Percentiles rank a stretch among this genome's conserved stretches.
Evolutionary conservation across 2,888 invertebrate genomes (phyloP).

Genomic region (Diplolepis rosae): DNA sequence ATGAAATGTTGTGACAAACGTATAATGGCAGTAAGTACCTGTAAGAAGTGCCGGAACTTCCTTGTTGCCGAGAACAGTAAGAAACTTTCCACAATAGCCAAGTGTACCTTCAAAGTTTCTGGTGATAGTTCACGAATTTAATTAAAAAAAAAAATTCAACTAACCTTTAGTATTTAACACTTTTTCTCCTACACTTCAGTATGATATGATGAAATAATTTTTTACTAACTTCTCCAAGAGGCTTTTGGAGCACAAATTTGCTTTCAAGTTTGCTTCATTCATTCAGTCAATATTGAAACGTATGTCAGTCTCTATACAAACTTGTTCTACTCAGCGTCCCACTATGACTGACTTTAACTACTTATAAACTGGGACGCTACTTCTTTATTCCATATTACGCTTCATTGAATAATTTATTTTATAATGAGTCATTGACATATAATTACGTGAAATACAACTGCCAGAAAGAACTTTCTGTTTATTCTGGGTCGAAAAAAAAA

Average conservation of each 20-base stretch:
- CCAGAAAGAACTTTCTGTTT: neutral
- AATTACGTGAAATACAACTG: no score
- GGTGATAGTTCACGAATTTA: slow-evolving; percentile 15
- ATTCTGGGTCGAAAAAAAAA: neutral
- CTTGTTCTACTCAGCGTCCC: no score
- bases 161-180: neutral
- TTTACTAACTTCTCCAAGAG: neutral
- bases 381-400: no score
- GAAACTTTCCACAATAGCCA: slow-evolving; percentile 5
- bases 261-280: neutral
- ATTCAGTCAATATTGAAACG: neutral
- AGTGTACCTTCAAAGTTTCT: slow-evolving; percentile 5
- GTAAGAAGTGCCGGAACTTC: slow-evolving; percentile 12
- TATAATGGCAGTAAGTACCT: slow-evolving; percentile 47
- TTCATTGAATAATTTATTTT: no score
- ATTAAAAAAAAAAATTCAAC: neutral
- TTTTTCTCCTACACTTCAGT: neutral
- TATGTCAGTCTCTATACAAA: no score
- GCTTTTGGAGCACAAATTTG: neutral
- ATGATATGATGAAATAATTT: neutral
- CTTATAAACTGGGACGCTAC: no score
- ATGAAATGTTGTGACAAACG: slow-evolving; percentile 62
- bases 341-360: no score
- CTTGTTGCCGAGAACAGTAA: neutral
- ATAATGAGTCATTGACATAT: no score